Evolutionary conservation across 2,888 invertebrate genomes (phyloP), one percentile per base, ranked within the genome.

Genomic region (Leptopilina syphax): DNA sequence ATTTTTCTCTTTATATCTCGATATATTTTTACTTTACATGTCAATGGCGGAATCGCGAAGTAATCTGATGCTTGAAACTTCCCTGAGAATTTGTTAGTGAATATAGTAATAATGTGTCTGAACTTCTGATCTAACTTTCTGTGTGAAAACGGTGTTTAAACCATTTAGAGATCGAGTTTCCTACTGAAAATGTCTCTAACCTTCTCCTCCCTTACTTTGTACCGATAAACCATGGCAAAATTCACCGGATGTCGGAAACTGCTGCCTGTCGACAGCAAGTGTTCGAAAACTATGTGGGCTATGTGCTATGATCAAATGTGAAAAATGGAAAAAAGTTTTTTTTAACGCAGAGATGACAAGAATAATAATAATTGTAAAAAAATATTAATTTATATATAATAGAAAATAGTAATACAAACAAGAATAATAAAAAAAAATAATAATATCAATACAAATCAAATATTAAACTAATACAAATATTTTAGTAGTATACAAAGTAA

Each of bases 161-260:
- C 65, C 65, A 65, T 65, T 65, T 65, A 41, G 65, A 65, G 65
- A 65, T 65, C 41, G 34, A 34, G 65, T 65, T 65, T 65, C 68
- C 68, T 47, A 8, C 68, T 68, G 24, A 47, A 50, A 73, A 54
- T 73, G 54, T 73, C 34, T 57, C 70, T 57, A 54, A 57, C 57
- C 54, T 54, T 73, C 57, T 54, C 70, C 34, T 57, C 54, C 54
- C 54, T 73, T 54, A 18, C 54, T 73, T 54, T 10, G 68, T 57
- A 73, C 73, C 65, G 65, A 73, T 65, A 73, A 77, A 57, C 50
- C 13, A 76, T 47, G 50, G 41, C 57, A 54, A 70, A 68, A 60
- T 65, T 63, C 70, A 66, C 77, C 80, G 66, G 68, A 81, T 81
- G 80, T 78, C 77, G 70, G 78, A 70, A 83, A 81, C 80, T 80